Evolutionary conservation across 2,888 invertebrate genomes (phyloP), one percentile per base, ranked within the genome.

Genomic region (Alviniconcha strummeri): DNA sequence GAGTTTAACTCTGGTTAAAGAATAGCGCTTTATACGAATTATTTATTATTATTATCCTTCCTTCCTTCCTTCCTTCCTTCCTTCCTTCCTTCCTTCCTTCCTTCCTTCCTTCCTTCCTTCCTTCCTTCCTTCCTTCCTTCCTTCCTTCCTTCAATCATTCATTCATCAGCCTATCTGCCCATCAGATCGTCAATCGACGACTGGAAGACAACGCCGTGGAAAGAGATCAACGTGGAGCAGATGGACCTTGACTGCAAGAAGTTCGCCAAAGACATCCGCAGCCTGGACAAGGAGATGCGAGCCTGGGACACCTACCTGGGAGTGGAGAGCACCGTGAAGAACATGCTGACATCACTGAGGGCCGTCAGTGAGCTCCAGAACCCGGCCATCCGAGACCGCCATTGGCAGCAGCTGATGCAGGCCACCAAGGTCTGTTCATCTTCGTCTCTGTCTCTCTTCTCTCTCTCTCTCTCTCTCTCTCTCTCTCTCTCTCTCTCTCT

Each of bases 161-260:
- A 60, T 60, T 60, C 8, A 8, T 13, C 13, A 11, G 60, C 13
- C 9, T 60, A 13, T 60, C 9, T 60, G 60, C 13, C 9, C 60
- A 8, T 60, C 78, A 74, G 81, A 5, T 82, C 82, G 69, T 97
- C 97, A 91, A 97, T 99, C 81, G 97, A 98, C 91, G 98, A 98
- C 92, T 99, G 99, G 99, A 98, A 98, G 94, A 98, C 97, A 0
- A 98, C 98, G 0, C 97, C 97, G 0, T 99, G 99, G 99, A 95
- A 97, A 84, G 97, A 98, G 93, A 98, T 99, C 86, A 98, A 99
- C 92, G 98, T 98, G 72, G 99, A 99, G 94, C 98, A 98, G 91
- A 98, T 99, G 98, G 99, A 99, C 92, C 97, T 98, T 89, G 98
- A 99, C 94, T 98, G 98, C 94, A 99, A 99, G 93, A 98, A 98